Evolutionary conservation across 2,888 invertebrate species (phyloP), one percentile per base, ranked within the genome.

Genomic region (Pomacea canaliculata): DNA sequence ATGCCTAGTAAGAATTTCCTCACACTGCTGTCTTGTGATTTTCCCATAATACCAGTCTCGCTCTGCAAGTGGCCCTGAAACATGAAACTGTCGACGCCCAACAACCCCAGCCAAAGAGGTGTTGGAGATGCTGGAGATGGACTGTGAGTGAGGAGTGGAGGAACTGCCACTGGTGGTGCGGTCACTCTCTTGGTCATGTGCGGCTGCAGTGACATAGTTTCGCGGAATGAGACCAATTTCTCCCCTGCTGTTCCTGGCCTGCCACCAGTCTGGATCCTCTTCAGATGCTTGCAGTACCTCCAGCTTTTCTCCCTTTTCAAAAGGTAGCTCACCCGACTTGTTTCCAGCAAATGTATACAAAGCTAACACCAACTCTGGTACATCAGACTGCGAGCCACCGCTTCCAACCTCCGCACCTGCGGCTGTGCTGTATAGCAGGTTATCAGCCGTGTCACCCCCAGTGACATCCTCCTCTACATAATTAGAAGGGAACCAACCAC

Each of bases 231-330:
- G 94, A 75, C 99, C 99, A 80, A 96, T 93, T 92, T 96, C 95
- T 10, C 98, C 98, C 91, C 95, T 94, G 76, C 94, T 94, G 92
- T 99, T 99, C 70, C 97, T 93, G 76, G 99, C 99, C 90, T 96
- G 95, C 93, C 95, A 97, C 99, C 99, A 99, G 92, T 99, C 99
- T 13, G 99, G 99, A 93, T 99, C 99, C 80, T 97, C 96, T 10
- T 95, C 94, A 13, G 99, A 98, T 89, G 98, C 94, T 92, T 98
- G 98, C 81, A 99, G 93, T 85, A 99, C 97, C 92, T 98, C 98
- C 84, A 99, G 92, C 72, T 96, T 82, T 92, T 99, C 99, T 73
- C 97, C 97, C 90, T 98, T 98, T 91, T 97, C 97, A 91, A 98
- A 99, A 83, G 96, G 96, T 84, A 99, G 92, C 92, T 99, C 98